A percentile compares a stretch with the other conserved stretches of the same genome.
Evolutionary conservation across 2,113 vertebrate genomes (phyloP).

Genomic region (Crotalus tigris): DNA sequence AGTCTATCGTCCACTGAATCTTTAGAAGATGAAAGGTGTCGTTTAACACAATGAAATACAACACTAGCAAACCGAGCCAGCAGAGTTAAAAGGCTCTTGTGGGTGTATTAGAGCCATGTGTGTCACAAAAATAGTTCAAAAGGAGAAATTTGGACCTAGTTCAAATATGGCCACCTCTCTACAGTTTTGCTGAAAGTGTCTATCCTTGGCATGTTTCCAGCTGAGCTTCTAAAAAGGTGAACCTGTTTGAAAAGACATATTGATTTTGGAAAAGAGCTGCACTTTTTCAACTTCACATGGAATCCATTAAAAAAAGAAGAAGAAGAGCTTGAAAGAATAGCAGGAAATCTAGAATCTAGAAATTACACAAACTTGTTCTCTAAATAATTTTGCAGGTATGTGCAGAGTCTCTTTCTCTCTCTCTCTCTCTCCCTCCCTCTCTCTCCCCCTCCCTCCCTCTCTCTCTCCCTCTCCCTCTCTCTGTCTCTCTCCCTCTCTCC

Average conservation of each 20-base stretch:
- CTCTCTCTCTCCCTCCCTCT: accelerated
- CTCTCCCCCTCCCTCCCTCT: no score
- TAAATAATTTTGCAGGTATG: not conserved
- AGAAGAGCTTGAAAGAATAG: not conserved
- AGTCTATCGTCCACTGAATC: not conserved
- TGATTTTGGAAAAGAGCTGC: not conserved
- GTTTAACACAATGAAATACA: not conserved
- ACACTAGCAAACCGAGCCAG: not conserved
- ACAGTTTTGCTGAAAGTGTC: not conserved
- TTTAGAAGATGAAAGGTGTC: not conserved
- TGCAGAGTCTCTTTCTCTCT: not conserved
- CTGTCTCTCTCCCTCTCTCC: accelerated
- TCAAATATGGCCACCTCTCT: not conserved
- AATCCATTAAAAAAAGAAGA: not conserved
- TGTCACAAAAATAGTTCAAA: not conserved
- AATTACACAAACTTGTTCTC: not conserved
- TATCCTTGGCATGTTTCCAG: not conserved
- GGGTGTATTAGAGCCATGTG: not conserved
- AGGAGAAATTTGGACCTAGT: not conserved
- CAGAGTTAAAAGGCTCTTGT: not conserved
- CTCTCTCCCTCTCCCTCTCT: not conserved
- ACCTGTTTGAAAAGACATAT: not conserved
- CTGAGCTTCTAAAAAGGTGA: not conserved
- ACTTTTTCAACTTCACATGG: not conserved
- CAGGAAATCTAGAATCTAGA: not conserved